Conservation (phyloP, 2,888 invertebrate genomes). For the Acleris laterana region DNA sequence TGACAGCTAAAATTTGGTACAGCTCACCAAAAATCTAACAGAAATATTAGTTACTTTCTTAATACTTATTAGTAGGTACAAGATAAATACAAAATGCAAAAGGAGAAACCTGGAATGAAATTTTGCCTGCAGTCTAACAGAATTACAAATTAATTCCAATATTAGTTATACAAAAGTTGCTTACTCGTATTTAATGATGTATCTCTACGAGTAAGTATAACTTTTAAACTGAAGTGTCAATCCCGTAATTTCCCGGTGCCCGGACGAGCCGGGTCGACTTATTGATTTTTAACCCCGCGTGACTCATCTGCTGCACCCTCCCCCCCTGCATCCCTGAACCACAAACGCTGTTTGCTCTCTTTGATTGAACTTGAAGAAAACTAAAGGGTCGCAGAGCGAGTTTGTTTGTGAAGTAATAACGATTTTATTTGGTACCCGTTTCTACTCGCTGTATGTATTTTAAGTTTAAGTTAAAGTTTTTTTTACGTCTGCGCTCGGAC, state of each 20-base stretch:
- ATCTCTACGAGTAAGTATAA: no score
- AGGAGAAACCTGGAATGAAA: no score
- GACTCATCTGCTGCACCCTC: slow-evolving; percentile 71
- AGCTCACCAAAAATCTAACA: background rate
- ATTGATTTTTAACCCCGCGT: slow-evolving; percentile 78
- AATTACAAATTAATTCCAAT: no score
- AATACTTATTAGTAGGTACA: no score
- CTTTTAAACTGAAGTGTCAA: slow-evolving; percentile 30
- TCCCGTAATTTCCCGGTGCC: slow-evolving; percentile 39
- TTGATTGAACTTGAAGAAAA: slow-evolving; percentile 76
- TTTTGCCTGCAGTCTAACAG: no score
- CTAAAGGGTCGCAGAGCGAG: slow-evolving; percentile 52
- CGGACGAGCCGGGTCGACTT: slow-evolving; percentile 52
- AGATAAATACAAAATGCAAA: background rate
- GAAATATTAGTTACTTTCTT: no score
- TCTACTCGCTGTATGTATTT: slow-evolving; percentile 47
- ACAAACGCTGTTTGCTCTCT: slow-evolving; percentile 68
- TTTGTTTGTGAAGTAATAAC: slow-evolving; percentile 66
- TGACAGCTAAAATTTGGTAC: background rate
- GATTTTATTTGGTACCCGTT: slow-evolving; percentile 54
- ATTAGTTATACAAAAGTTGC: no score
- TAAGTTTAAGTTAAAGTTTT: slow-evolving; percentile 42
- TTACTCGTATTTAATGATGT: no score
- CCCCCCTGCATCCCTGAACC: slow-evolving; percentile 53
- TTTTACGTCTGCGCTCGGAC: slow-evolving; percentile 53